Base-by-base conservation (phyloP, 1,140 invertebrate species). In the Drosophila suzukii region DNA sequence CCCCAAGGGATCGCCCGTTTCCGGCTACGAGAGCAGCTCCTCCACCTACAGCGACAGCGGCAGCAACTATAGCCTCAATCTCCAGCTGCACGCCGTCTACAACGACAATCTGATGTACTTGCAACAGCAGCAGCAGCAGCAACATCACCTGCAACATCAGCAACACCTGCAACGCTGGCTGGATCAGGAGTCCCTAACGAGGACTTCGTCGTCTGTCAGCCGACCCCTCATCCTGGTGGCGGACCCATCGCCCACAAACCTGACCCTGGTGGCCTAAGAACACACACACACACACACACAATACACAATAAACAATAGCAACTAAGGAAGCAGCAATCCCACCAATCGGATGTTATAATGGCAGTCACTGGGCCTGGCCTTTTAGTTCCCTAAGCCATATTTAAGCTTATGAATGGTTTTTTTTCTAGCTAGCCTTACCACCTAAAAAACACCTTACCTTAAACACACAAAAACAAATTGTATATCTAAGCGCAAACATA, bases 71-170 rank as follows among this genome's bases (percentile, higher is more conserved):
- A 93, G 92, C 60, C 75, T 94, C 70, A 93, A 93, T 61, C 92
- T 94, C 72, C 94, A 94, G 84, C 76, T 94, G 62, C 93, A 92
- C 54, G 92, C 94, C 63, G 92, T 94, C 60, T 93, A 94, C 65
- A 93, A 93, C 74, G 94, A 93, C 76, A 90, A 88, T 36, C 50
- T 91, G 53, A 91, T 78, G 49, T 71, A 54, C 34, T 49, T 84
- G 8, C 78, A 61, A 7, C 66, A 50, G 41, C 43, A 93, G 7
- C 75, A 80, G 6, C 83, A 77, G 49, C 76, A 76, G n/a, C 49
- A 50, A 11, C 49, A 50, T 32, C 49, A 50, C 3, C n/a, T 50
- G 49, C 49, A 50, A 34, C 49, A 51, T 17, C 77, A 75, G 71
- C 79, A 72, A 51, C 80, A 75, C 60, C 74, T 84, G 68, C 79